Conservation (phyloP, 2,113 vertebrate genomes). For the Scophthalmus maximus region DNA sequence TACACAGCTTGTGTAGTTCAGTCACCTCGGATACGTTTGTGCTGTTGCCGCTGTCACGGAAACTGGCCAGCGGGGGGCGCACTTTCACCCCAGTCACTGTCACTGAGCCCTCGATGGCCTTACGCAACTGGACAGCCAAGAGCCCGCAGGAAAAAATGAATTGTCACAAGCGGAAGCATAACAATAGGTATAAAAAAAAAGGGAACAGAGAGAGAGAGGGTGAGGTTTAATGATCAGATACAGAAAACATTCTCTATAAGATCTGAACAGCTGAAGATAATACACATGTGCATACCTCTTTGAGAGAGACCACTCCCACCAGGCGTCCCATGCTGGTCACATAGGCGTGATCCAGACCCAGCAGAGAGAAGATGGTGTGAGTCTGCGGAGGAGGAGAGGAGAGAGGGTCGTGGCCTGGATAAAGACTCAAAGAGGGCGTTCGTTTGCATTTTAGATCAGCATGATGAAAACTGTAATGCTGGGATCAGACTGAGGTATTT, state of each 20-base stretch:
- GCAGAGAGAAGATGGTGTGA: constrained; percentile 96
- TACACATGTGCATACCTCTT: constrained; percentile 87
- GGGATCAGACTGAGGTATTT: too few relatives aligned
- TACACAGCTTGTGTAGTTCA: constrained; percentile 93
- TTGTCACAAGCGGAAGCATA: neutral
- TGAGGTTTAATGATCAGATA: neutral
- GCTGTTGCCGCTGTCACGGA: constrained; percentile 92
- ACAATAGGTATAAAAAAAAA: neutral
- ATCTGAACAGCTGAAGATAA: neutral
- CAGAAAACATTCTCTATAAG: neutral
- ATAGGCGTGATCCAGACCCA: constrained; percentile 96
- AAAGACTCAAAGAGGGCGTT: constrained; percentile 17
- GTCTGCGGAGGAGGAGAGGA: constrained; percentile 82
- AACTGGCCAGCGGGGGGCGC: constrained; percentile 95
- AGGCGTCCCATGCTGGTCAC: constrained; percentile 97
- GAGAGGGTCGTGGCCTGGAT: constrained; percentile 16
- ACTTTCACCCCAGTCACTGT: constrained; percentile 95
- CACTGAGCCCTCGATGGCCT: constrained; percentile 96
- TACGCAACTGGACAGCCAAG: constrained; percentile 86
- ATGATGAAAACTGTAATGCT: too few relatives aligned
- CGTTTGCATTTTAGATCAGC: too few relatives aligned
- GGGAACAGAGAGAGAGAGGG: neutral
- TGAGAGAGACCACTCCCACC: constrained; percentile 95
- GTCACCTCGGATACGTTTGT: constrained; percentile 92
- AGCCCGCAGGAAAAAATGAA: too few relatives aligned